Base-by-base conservation (phyloP, 2,797 vertebrate species). In the Mallotus villosus region DNA sequence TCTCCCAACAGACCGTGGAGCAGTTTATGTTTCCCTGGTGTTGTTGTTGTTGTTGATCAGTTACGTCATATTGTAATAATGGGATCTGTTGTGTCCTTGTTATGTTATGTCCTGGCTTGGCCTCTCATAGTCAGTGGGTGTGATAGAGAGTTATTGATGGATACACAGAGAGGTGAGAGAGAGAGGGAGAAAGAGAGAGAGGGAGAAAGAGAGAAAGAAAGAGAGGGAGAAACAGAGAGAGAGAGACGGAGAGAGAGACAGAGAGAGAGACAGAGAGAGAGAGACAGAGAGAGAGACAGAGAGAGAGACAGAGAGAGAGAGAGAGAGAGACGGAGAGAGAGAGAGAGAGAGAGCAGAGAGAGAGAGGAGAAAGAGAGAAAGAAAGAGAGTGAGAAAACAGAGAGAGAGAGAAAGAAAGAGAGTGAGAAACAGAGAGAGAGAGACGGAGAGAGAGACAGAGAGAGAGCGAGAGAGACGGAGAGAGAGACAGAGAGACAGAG, bases 131-230 rank as follows among this genome's bases (percentile, higher is more conserved):
- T 1, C 19, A 21, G n/a, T 21, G 55, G 21, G 19, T 60, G 58
- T 12, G 68, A 29, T 58, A 63, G 12, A 70, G 70, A 76, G 72
- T 67, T 46, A 25, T 78, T 74, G 70, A 74, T 64, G 1, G 57
- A 19, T 63, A n/a, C n/a, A n/a, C n/a, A n/a, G n/a, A n/a, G n/a
- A n/a, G n/a, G n/a, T n/a, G n/a, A n/a, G n/a, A n/a, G n/a, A 29
- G 24, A 63, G 25, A 29, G 27, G n/a, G 14, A 34, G 27, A 24
- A 17, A 29, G 27, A 63, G 25, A 34, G 24, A 63, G 27, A 24
- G 41, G 24, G 59, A 69, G 11, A 60, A 11, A 24, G 29, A 12
- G 11, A 19, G 34, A 59, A 11, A 29, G 29, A 63, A 4, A 51
- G 25, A 67, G 63, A 63, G 60, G 32, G 32, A 22, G 16, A 63